Base-by-base conservation (phyloP, 2,113 vertebrate species). In the Capra hircus region DNA sequence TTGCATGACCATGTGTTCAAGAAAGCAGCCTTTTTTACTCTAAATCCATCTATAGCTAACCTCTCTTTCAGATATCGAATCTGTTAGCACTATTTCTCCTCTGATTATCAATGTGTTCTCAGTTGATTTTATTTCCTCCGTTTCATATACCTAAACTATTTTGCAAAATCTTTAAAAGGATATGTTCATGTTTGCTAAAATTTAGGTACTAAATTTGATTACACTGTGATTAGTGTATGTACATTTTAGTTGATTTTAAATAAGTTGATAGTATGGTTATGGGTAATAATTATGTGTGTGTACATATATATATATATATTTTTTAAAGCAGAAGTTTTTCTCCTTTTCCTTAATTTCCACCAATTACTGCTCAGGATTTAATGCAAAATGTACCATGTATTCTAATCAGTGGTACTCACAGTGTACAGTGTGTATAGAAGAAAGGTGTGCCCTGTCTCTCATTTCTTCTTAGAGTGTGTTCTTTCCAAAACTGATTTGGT, bases 231-330 rank as follows among this genome's bases (percentile, higher is more conserved):
- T 57, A 15, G 8, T 71, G 2, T 40, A 50, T 88, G 15, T 81
- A 59, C 23, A 95, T 25, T 64, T 91, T 89, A 71, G 43, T 95
- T 93, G 21, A 86, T 53, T 97, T 92, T 50, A 97, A 84, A 40
- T 67, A 82, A 77, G 25, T 14, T 88, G 40, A 96, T 33, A 88
- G 77, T 71, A 27, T 91, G 30, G 21, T 36, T 80, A 25, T 53
- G 13, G 3, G 40, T 88, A 43, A 71, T 81, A 60, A 71, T n/a
- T 23, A 23, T 9, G 2, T 53, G 1, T 67, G 3, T 67, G 1
- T 48, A 2, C 57, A 59, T 59, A 2, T 8, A 0, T 48, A 12
- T n/a, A 17, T 5, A 74, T 13, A 36, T 36, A 2, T 43, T 81
- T 62, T 93, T 52, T 19, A 43, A 86, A 91, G 74, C 36, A 78